Evolutionary conservation across 2,797 vertebrate species (phyloP).

Genomic region (Peromyscus attwateri): DNA sequence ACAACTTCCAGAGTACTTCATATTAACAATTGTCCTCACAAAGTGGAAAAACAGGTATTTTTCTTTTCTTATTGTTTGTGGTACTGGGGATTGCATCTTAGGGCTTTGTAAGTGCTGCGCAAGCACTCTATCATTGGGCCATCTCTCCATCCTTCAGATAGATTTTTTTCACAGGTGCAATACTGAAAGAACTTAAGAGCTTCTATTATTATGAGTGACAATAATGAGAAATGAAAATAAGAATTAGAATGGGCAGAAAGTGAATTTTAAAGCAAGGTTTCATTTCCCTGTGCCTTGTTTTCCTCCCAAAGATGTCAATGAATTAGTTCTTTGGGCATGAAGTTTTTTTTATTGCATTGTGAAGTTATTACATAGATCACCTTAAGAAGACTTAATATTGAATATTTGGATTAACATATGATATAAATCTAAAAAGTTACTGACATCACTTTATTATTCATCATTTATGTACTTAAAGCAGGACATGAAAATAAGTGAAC

Average conservation of each 20-base stretch:
- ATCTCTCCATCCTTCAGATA: neutral
- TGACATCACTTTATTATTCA: slow-evolving; percentile 23
- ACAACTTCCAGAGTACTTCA: neutral
- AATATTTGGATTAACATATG: slow-evolving; percentile 20
- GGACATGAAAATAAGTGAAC: neutral
- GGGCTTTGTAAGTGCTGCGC: neutral
- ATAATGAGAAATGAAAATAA: neutral
- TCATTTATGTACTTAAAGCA: slow-evolving; percentile 16
- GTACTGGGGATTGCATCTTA: neutral
- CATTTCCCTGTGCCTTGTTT: neutral
- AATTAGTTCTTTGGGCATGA: slow-evolving; percentile 48
- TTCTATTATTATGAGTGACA: slow-evolving; percentile 20
- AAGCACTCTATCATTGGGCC: neutral
- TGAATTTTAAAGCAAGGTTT: slow-evolving; percentile 48
- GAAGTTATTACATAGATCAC: slow-evolving; percentile 19
- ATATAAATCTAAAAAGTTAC: slow-evolving; percentile 21
- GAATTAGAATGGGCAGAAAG: slow-evolving; percentile 55
- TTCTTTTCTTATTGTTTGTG: neutral
- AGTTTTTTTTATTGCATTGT: slow-evolving; percentile 42
- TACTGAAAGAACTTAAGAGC: neutral
- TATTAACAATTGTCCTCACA: neutral
- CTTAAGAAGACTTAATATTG: neutral
- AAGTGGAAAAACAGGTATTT: neutral
- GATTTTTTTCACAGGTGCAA: neutral
- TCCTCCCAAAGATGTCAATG: neutral